Evolutionary conservation across 2,113 vertebrate species (phyloP).

Genomic region (Cephalopterus ornatus): DNA sequence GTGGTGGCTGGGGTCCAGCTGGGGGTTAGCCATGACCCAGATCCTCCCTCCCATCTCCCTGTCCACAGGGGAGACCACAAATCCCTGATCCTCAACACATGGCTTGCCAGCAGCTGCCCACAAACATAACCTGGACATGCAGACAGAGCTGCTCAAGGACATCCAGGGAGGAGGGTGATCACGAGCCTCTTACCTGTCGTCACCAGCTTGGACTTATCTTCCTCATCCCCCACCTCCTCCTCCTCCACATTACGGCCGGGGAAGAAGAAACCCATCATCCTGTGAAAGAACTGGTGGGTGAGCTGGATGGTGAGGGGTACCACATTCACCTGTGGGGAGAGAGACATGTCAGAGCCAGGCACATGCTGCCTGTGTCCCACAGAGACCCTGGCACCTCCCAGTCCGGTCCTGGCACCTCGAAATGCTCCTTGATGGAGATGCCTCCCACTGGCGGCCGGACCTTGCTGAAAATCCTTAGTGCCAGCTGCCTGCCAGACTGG

Average conservation of each 20-base stretch:
- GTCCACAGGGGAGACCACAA: background rate
- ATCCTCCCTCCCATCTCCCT: background rate
- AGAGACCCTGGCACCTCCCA: background rate
- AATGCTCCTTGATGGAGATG: conserved; percentile 98
- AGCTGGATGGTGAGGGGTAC: conserved; percentile 98
- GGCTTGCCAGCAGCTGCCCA: background rate
- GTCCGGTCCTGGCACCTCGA: conserved; percentile 78
- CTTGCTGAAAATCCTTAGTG: conserved; percentile 96
- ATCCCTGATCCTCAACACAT: fast-evolving
- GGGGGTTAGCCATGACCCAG: background rate
- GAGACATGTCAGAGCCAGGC: background rate
- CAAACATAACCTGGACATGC: fast-evolving
- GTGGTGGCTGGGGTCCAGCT: background rate
- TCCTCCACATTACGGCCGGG: conserved; percentile 94
- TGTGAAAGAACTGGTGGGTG: conserved; percentile 98
- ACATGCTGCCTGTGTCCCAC: fast-evolving
- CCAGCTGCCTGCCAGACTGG: conserved; percentile 92
- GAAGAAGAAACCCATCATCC: conserved; percentile 99
- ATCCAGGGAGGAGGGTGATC: background rate
- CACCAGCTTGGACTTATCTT: conserved; percentile 96
- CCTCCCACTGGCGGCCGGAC: conserved; percentile 96
- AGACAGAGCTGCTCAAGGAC: background rate
- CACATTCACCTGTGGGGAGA: conserved; percentile 86
- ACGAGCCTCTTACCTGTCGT: conserved; percentile 83
- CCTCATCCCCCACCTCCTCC: conserved; percentile 95